Evolutionary conservation across 1,140 invertebrate species (phyloP).

Genomic region (Luehdorfia chinensis): DNA sequence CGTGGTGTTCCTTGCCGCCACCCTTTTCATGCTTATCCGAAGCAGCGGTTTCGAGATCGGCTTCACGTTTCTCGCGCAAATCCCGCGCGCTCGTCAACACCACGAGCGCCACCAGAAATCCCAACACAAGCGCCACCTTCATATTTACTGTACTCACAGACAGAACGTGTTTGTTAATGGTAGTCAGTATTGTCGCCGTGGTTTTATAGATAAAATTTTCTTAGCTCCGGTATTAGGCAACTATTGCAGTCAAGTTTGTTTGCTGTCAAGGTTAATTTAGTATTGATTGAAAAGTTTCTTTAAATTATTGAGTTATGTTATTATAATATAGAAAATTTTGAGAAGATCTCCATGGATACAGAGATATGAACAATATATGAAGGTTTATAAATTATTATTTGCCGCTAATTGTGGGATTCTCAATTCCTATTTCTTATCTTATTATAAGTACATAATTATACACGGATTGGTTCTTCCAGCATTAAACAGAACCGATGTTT

Average conservation of each 20-base stretch:
- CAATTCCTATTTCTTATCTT: too few relatives aligned
- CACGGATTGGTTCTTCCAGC: too few relatives aligned
- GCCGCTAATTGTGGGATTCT: too few relatives aligned
- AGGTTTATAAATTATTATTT: too few relatives aligned
- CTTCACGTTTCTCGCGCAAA: constrained; percentile 43
- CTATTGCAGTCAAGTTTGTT: constrained; percentile 34
- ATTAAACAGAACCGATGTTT: too few relatives aligned
- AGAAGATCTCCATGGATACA: too few relatives aligned
- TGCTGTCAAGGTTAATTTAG: constrained; percentile 48
- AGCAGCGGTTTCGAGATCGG: constrained; percentile 52
- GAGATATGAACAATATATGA: too few relatives aligned
- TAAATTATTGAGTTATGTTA: too few relatives aligned
- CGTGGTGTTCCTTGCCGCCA: constrained; percentile 72
- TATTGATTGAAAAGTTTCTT: constrained; percentile 18
- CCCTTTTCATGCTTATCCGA: constrained; percentile 56
- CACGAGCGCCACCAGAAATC: constrained; percentile 40
- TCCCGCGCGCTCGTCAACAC: constrained; percentile 37
- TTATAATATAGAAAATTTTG: too few relatives aligned
- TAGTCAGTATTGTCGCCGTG: constrained; percentile 31
- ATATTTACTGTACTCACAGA: constrained; percentile 39
- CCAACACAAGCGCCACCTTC: constrained; percentile 39
- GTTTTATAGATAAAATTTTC: constrained; percentile 67
- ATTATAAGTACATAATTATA: too few relatives aligned
- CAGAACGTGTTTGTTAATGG: constrained; percentile 39
- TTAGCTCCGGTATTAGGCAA: constrained; percentile 47